phyloP scores from a whole-genome alignment of 2,113 vertebrate species.

The Regulus satrapa region DNA sequence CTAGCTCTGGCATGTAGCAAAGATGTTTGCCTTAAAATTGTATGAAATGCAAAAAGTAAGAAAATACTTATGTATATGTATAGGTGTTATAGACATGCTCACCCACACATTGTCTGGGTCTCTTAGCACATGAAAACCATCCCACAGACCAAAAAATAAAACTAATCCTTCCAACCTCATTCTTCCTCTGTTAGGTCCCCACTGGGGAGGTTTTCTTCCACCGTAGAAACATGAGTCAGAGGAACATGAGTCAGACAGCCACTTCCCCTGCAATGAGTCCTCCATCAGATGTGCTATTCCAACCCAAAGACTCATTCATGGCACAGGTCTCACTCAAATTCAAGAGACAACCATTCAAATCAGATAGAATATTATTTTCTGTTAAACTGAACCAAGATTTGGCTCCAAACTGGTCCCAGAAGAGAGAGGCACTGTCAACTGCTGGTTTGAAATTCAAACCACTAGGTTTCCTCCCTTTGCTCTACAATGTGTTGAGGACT shows the following conservation, averaged over 20 bases:
- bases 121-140: not conserved
- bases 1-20: not conserved
- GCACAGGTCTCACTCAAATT: not conserved
- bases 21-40: not conserved
- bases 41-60: not conserved
- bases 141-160: not conserved
- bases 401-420: not conserved
- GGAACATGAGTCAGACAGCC: not conserved
- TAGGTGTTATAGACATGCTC: not conserved
- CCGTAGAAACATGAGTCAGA: not conserved
- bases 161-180: not conserved
- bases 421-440: not conserved
- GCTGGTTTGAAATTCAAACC: not conserved
- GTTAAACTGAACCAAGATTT: not conserved
- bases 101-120: slow-evolving; percentile 4
- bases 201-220: not conserved
- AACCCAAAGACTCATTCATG: not conserved
- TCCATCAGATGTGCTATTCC: not conserved
- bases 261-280: not conserved
- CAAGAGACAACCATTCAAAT: not conserved
- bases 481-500: not conserved
- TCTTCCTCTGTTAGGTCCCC: not conserved
- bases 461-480: not conserved
- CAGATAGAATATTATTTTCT: not conserved
- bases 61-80: not conserved